Conservation (phyloP, 2,888 invertebrate species). For the Omphaloscelis lunosa region DNA sequence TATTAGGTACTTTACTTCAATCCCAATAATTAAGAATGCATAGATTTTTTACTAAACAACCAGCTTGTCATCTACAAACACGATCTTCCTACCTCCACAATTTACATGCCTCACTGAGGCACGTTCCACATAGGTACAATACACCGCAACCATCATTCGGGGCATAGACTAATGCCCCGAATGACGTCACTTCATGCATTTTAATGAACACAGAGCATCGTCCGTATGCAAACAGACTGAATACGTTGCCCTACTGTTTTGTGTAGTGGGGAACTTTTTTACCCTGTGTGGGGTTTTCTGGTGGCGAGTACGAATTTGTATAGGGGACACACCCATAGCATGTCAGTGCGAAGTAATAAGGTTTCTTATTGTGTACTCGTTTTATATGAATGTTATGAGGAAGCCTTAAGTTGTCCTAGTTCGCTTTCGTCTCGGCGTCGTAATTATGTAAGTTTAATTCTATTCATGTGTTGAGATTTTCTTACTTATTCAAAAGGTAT, state of each 20-base stretch:
- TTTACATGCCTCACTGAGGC: slow-evolving; percentile 48
- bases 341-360: neutral
- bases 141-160: slow-evolving; percentile 31
- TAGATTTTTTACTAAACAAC: neutral
- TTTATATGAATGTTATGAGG: slow-evolving; percentile 27
- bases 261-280: slow-evolving; percentile 67
- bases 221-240: slow-evolving; percentile 77
- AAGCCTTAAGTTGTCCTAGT: slow-evolving; percentile 10
- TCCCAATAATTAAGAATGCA: neutral
- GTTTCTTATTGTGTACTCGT: slow-evolving; percentile 24
- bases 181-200: slow-evolving; percentile 83
- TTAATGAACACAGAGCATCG: slow-evolving; percentile 82
- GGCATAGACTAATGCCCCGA: slow-evolving; percentile 53
- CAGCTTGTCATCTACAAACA: neutral
- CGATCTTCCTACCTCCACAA: slow-evolving; percentile 9
- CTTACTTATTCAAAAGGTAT: neutral
- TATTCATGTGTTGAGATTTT: neutral
- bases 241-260: slow-evolving; percentile 73
- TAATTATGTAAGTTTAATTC: slow-evolving; percentile 3
- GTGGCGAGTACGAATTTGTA: neutral
- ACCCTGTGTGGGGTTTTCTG: slow-evolving; percentile 61
- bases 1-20: too few species aligned
- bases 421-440: slow-evolving; percentile 7
- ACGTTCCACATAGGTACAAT: slow-evolving; percentile 58
- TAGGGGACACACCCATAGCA: slow-evolving; percentile 5